Conservation (phyloP, 2,888 invertebrate species). For the Petrolisthes cinctipes region DNA sequence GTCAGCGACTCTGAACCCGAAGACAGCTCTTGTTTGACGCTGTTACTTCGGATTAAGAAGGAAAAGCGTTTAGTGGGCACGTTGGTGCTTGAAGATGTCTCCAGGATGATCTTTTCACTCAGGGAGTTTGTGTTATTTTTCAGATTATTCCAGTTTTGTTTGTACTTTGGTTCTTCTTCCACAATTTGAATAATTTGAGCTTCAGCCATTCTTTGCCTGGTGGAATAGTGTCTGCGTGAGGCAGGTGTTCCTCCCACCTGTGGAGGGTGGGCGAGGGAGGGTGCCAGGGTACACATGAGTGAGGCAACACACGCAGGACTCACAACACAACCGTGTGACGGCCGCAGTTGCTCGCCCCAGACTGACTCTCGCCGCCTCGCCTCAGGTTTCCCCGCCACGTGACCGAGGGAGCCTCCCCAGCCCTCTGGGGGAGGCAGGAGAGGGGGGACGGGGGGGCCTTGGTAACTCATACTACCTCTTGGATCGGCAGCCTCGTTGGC, state of each 20-base stretch:
- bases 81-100: conserved; percentile 47
- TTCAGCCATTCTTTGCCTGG: conserved; percentile 40
- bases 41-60: conserved; percentile 60
- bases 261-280: conserved; percentile 23
- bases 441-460: conserved; percentile 20
- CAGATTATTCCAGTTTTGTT: conserved; percentile 26
- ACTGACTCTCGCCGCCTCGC: conserved; percentile 34
- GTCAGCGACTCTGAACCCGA: background rate
- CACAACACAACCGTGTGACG: conserved; percentile 25
- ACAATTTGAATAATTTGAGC: conserved; percentile 32
- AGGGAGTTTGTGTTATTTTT: conserved; percentile 7
- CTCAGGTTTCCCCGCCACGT: conserved; percentile 15
- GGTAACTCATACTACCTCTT: background rate
- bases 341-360: conserved; percentile 39
- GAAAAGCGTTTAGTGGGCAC: conserved; percentile 64
- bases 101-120: conserved; percentile 23
- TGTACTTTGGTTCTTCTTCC: conserved; percentile 41
- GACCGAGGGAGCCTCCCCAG: conserved; percentile 28
- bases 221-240: conserved; percentile 44
- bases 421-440: conserved; percentile 23
- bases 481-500: conserved; percentile 53
- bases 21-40: conserved; percentile 25
- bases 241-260: conserved; percentile 32
- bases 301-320: conserved; percentile 34
- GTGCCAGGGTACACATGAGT: conserved; percentile 47